Evolutionary conservation across 1,140 invertebrate genomes (phyloP), one percentile per base, ranked within the genome.

Genomic region (Drosophila sulfurigaster): DNA sequence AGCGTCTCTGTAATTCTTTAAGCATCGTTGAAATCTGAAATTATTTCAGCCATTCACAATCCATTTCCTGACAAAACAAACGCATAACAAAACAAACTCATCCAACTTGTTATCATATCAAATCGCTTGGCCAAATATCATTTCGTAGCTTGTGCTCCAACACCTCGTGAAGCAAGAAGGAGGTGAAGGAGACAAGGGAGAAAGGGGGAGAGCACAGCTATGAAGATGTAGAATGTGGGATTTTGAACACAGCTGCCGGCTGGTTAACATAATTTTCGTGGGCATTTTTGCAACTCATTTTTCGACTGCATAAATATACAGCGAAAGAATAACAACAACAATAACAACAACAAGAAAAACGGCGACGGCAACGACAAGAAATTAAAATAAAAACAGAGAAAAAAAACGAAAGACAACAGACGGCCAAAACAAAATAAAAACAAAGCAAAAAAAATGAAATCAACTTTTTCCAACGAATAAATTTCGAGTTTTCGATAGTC

Each of bases 181-280:
- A 25, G 20, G 20, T 25, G 20, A 25, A 25, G 30, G 28, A 35
- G n/a, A 3, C 13, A 32, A n/a, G 1, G 13, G 1, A n/a, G 13
- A 0, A n/a, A n/a, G 5, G 11, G 20, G 32, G 35, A 8, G 5
- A 25, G 20, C 20, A 57, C 8, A 38, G 54, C 45, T 54, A 65
- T 71, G 54, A 75, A 71, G 68, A 74, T 74, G 60, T 68, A 57
- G 32, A 64, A 64, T 64, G 85, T 89, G 85, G 78, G 85, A 73
- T 82, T 82, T 82, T 70, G 63, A 78, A 77, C 83, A 88, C 85
- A 87, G 80, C 85, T 83, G 83, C 75, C 72, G 57, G 57, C 65
- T 79, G 86, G 78, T 89, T 89, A 89, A 89, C 85, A 89, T 89
- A 89, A 89, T 89, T 89, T 89, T 89, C 85, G 85, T 89, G 85